Conservation (phyloP, 2,888 invertebrate genomes). For the Heliconius aoede region DNA sequence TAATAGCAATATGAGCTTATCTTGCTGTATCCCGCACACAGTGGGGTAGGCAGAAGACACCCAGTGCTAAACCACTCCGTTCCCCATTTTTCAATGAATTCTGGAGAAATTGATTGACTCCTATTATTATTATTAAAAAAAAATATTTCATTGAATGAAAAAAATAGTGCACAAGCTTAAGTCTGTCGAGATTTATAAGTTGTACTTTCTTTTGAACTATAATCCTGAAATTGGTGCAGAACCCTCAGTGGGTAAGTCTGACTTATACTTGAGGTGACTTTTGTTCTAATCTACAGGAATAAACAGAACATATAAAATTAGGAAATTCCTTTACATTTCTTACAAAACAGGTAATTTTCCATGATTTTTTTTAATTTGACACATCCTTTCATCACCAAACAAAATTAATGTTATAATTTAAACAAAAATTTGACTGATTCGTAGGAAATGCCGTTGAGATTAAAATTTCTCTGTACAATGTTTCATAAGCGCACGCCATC, state of each 20-base stretch:
- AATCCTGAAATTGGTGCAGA: too few relatives aligned
- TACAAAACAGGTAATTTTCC: not conserved
- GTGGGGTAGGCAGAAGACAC: not conserved
- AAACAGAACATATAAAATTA: too few relatives aligned
- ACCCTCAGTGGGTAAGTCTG: too few relatives aligned
- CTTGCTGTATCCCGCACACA: not conserved
- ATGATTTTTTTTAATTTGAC: not conserved
- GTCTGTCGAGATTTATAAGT: too few relatives aligned
- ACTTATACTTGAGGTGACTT: too few relatives aligned
- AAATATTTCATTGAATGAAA: too few relatives aligned
- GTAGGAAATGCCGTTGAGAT: slow-evolving; percentile 53
- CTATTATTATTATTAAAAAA: too few relatives aligned
- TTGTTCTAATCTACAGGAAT: too few relatives aligned
- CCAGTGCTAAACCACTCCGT: not conserved
- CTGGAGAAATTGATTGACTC: too few relatives aligned
- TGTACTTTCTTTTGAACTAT: too few relatives aligned
- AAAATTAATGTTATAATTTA: slow-evolving; percentile 6
- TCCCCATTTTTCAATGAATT: not conserved
- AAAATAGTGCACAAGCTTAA: too few relatives aligned
- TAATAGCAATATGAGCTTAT: not conserved
- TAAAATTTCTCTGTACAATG: slow-evolving; percentile 73
- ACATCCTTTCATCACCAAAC: not conserved
- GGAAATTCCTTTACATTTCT: too few relatives aligned
- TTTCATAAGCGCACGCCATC: slow-evolving; percentile 71
- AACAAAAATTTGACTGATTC: slow-evolving; percentile 16